These are phyloP conservation scores for Habroteleia sp. DNA, from an alignment of 2,888 invertebrate species.

Conservation along the genomic window DNA sequence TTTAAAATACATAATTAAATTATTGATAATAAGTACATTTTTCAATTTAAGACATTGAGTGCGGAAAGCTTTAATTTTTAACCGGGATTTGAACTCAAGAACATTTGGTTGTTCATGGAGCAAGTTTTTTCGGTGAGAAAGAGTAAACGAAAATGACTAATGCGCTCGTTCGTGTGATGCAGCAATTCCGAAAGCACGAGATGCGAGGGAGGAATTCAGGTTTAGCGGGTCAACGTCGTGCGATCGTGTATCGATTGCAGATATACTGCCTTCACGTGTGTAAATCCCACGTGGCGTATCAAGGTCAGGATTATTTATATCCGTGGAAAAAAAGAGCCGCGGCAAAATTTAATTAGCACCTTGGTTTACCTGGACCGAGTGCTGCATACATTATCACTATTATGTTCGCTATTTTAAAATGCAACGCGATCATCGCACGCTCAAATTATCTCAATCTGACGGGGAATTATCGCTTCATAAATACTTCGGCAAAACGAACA, in stretches of 20 bases:
- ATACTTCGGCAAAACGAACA: too few relatives aligned
- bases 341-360: constrained; percentile 62
- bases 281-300: constrained; percentile 60
- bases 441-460: too few relatives aligned
- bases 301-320: constrained; percentile 63
- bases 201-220: constrained; percentile 60
- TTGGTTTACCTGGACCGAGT: constrained; percentile 37
- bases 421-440: constrained; percentile 2
- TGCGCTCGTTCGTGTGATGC: constrained; percentile 25
- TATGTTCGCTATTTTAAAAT: constrained; percentile 51
- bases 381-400: constrained; percentile 54
- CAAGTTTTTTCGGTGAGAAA: too few relatives aligned
- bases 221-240: constrained; percentile 58
- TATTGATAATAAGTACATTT: too few relatives aligned
- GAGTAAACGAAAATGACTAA: too few relatives aligned
- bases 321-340: constrained; percentile 41
- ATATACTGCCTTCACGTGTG: constrained; percentile 55
- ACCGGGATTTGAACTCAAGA: too few relatives aligned
- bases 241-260: constrained; percentile 62
- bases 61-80: too few relatives aligned
- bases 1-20: too few relatives aligned
- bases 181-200: constrained; percentile 40
- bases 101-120: too few relatives aligned
- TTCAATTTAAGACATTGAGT: too few relatives aligned
- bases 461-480: too few relatives aligned